Base-by-base conservation (phyloP, 2,113 vertebrate genomes). In the Corynorhinus townsendii region DNA sequence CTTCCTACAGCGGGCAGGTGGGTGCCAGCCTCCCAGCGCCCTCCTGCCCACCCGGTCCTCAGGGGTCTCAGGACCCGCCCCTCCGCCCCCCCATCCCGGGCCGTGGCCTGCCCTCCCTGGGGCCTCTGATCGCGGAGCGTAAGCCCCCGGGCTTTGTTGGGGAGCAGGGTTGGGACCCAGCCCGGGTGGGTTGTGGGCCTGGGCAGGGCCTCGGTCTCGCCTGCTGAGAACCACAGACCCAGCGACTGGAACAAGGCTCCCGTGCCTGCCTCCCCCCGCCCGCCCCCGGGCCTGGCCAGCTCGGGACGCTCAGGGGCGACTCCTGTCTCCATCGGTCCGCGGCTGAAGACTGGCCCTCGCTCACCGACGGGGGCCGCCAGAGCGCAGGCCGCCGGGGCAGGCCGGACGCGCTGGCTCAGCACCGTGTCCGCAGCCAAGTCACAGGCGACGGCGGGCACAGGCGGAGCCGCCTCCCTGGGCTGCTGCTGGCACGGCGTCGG, bases 1-100 rank as follows among this genome's bases (percentile, higher is more conserved):
- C 88, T 86, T 85, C 91, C 83, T 73, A 92, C 4, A 86, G 86
- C 54, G 94, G 49, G 64, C 68, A 86, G 89, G 62, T 22, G 7
- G 2, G 17, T 17, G 35, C 22, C 49, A 30, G 30, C 19, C 47
- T 54, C 56, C 84, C 24, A 6, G 17, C 24, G 47, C 20, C 0
- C 9, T 16, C 40, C 19, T 6, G 52, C 56, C 69, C 22, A 4
- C 10, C 40, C 40, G 5, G 40, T 43, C 40, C 40, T 43, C 5
- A 43, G 40, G 40, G 40, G 40, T 5, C 40, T 43, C 40, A 43
- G 40, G 40, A 43, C 40, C 40, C 40, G 14, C 47, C 47, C 11
- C 54, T 19, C 54, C 5, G n/a, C 54, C 17, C 19, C 16, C 6
- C 33, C 33, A 73, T 12, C 47, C 14, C 47, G 47, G 14, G 47